A percentile compares a stretch with the other conserved stretches of the same genome.
Evolutionary conservation across 2,113 vertebrate species (phyloP).

Genomic region (Charadrius vociferus): DNA sequence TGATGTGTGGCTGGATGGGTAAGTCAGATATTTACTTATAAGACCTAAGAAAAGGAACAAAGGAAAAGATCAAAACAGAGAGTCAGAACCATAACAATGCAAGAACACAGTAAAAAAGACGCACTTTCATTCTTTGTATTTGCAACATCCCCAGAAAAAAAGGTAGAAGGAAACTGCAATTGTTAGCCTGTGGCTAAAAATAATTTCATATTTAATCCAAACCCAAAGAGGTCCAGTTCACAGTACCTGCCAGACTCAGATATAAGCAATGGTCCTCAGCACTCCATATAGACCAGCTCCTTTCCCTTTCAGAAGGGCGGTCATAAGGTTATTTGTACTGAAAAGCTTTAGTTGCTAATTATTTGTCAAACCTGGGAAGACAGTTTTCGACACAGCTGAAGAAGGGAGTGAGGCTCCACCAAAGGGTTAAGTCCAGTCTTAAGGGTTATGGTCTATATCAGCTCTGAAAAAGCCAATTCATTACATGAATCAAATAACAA

Average conservation of each 20-base stretch:
- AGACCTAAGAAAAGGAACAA: not conserved
- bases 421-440: not conserved
- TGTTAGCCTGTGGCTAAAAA: not conserved
- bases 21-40: not conserved
- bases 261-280: not conserved
- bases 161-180: not conserved
- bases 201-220: not conserved
- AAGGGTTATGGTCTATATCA: not conserved
- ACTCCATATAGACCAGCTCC: not conserved
- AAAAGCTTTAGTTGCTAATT: not conserved
- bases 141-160: not conserved
- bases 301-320: not conserved
- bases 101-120: not conserved
- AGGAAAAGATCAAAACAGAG: not conserved
- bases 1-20: not conserved
- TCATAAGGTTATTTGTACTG: not conserved
- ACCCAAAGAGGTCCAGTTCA: not conserved
- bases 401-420: not conserved
- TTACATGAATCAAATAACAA: not conserved
- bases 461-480: not conserved
- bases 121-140: not conserved
- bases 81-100: not conserved
- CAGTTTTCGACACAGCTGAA: not conserved
- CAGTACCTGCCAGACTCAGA: not conserved
- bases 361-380: not conserved